These are phyloP conservation scores for Microctenopoma lineatum DNA, from an alignment of 2,797 vertebrate species.

Conservation along the genomic window DNA sequence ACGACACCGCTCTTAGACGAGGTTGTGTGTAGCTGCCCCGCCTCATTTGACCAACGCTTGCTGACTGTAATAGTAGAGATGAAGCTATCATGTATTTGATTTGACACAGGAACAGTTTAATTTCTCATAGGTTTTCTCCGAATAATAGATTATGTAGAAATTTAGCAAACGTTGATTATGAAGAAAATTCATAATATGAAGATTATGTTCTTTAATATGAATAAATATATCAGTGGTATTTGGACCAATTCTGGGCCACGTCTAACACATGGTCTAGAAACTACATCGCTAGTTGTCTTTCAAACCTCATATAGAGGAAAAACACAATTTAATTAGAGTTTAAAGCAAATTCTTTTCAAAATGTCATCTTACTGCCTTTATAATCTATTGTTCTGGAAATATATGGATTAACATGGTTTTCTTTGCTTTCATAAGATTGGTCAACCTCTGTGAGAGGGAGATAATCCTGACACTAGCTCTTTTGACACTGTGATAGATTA, in stretches of 20 bases:
- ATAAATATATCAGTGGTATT: background rate
- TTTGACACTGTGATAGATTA: conserved; percentile 74
- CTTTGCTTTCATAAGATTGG: conserved; percentile 18
- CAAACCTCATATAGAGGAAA: background rate
- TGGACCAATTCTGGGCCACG: background rate
- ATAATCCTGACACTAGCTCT: conserved; percentile 49
- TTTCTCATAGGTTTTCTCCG: conserved; percentile 10
- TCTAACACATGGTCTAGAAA: conserved; percentile 2
- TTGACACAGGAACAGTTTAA: conserved; percentile 22
- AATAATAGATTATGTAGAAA: conserved; percentile 28
- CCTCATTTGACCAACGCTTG: conserved; percentile 15
- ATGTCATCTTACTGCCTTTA: conserved; percentile 1
- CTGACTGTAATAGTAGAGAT: background rate
- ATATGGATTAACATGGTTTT: conserved; percentile 18
- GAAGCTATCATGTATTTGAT: conserved; percentile 24
- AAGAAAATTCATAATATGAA: conserved; percentile 14
- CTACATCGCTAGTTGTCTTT: conserved; percentile 7
- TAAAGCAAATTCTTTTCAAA: background rate
- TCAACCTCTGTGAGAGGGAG: conserved; percentile 17
- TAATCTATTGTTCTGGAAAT: conserved; percentile 18
- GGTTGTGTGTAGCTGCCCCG: conserved; percentile 12
- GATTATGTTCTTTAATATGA: conserved; percentile 6
- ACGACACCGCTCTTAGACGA: conserved; percentile 1
- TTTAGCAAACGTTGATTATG: conserved; percentile 1
- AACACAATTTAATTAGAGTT: background rate